Percentiles rank a stretch among this genome's conserved stretches.
phyloP scores from a whole-genome alignment of 2,888 invertebrate species.

The Macrophya annulata region DNA sequence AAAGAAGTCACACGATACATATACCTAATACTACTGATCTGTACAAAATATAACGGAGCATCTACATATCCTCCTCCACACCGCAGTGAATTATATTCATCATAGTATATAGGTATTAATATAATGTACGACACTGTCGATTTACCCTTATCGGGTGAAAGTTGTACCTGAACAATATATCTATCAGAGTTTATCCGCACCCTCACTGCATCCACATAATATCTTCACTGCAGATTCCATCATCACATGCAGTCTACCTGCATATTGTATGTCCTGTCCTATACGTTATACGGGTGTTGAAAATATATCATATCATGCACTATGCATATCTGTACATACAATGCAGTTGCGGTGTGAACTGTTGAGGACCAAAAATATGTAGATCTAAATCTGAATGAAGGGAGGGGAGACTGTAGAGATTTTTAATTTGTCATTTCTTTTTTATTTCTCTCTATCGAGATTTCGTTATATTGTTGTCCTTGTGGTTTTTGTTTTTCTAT shows the following conservation, averaged over 20 bases:
- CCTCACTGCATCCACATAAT: constrained; percentile 14
- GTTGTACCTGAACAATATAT: not conserved
- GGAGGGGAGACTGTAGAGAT: not conserved
- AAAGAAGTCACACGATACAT: not conserved
- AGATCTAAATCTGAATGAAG: not conserved
- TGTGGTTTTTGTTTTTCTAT: not conserved
- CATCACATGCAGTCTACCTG: not conserved
- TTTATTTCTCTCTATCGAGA: not conserved
- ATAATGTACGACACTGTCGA: not conserved
- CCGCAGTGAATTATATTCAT: too few relatives aligned
- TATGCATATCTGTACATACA: not conserved
- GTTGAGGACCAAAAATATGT: not conserved
- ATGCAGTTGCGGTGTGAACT: not conserved
- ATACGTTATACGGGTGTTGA: not conserved
- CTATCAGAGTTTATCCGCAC: constrained; percentile 1
- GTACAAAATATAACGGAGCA: not conserved
- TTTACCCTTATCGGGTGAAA: not conserved
- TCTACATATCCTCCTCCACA: too few relatives aligned
- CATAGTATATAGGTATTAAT: not conserved
- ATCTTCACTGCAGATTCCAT: not conserved
- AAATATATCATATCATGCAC: not conserved
- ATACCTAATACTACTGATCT: not conserved
- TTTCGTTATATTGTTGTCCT: not conserved
- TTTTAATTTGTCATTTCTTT: not conserved
- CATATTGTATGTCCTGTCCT: not conserved